phyloP scores from a whole-genome alignment of 2,113 vertebrate genomes.

The Neotoma lepida region DNA sequence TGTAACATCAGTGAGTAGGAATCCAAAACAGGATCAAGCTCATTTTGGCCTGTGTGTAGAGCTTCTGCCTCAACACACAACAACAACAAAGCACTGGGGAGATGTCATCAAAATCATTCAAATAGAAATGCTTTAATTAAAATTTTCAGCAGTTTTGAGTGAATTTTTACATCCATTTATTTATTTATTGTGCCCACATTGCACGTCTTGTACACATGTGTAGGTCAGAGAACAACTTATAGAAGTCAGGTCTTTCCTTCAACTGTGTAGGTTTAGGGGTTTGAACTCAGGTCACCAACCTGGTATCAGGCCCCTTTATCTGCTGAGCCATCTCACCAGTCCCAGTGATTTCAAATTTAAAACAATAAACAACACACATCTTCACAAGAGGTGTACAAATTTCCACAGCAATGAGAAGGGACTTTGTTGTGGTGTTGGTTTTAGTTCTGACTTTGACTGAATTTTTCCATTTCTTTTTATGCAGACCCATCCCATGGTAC shows the following conservation, averaged over 20 bases:
- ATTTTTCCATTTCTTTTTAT: background rate
- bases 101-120: background rate
- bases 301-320: background rate
- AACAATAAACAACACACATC: background rate
- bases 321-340: background rate
- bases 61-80: background rate
- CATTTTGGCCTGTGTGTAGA: background rate
- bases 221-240: background rate
- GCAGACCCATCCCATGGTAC: background rate
- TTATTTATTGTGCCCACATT: background rate
- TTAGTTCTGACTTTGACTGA: background rate
- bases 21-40: background rate
- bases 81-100: background rate
- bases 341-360: background rate
- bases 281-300: background rate
- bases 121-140: constrained; percentile 2
- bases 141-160: background rate
- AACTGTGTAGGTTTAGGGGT: background rate
- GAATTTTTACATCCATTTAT: background rate
- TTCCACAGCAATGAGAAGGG: background rate
- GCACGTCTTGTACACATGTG: background rate
- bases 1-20: background rate
- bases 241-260: background rate
- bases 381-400: background rate
- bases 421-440: background rate